Percentiles rank a stretch among this genome's conserved stretches.
Evolutionary conservation across 2,797 vertebrate genomes (phyloP).

Genomic region (Phalloptychus januarius): DNA sequence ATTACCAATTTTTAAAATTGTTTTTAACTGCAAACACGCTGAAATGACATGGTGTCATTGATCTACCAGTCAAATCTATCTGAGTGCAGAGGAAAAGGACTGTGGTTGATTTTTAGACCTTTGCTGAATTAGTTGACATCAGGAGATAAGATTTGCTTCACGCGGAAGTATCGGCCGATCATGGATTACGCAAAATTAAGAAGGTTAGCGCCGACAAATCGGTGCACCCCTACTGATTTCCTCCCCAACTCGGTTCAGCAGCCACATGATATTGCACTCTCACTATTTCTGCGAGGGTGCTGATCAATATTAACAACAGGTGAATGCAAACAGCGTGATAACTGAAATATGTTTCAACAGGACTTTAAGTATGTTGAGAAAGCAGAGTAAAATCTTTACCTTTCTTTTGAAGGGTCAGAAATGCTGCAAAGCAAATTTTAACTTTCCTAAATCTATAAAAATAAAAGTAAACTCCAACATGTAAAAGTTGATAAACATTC

Average conservation of each 20-base stretch:
- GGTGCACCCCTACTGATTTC: neutral
- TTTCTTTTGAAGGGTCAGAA: neutral
- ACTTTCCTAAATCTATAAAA: neutral
- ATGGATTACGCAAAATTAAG: no score
- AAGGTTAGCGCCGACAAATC: no score
- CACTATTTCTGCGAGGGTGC: neutral
- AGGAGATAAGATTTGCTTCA: no score
- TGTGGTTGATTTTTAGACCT: no score
- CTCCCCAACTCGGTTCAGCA: neutral
- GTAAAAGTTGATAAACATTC: conserved; percentile 11
- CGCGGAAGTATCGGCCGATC: no score
- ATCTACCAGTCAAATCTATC: no score
- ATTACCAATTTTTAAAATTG: no score
- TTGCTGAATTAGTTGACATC: no score
- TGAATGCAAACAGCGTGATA: neutral
- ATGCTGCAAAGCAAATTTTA: neutral
- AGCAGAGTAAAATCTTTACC: neutral
- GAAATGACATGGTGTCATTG: no score
- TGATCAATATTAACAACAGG: neutral
- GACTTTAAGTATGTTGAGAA: conserved; percentile 3
- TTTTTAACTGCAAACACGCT: no score
- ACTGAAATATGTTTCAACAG: neutral
- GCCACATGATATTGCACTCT: neutral
- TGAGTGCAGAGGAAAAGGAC: no score
- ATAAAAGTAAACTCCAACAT: neutral